These are phyloP conservation scores for Aplocera efformata DNA, from an alignment of 2,888 invertebrate genomes.

Conservation along the genomic window DNA sequence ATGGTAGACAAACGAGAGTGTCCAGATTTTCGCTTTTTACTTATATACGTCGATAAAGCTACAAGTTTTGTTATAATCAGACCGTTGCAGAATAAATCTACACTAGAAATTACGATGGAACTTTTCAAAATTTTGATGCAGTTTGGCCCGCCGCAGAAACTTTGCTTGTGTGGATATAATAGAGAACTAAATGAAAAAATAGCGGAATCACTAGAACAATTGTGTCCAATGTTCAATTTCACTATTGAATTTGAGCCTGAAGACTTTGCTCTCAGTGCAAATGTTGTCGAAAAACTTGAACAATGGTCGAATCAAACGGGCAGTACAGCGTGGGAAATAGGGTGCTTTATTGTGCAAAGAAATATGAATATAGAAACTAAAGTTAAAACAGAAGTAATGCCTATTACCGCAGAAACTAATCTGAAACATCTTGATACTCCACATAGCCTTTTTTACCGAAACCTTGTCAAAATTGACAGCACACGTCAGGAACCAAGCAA, in stretches of 20 bases:
- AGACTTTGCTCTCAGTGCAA: slow-evolving; percentile 10
- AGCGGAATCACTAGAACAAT: slow-evolving; percentile 2
- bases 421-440: no score
- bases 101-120: slow-evolving; percentile 13
- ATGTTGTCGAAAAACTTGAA: slow-evolving; percentile 8
- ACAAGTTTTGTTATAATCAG: slow-evolving; percentile 18
- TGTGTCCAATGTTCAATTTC: slow-evolving; percentile 11
- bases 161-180: slow-evolving; percentile 12
- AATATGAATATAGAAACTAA: slow-evolving; percentile 7
- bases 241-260: slow-evolving; percentile 3
- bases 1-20: slow-evolving; percentile 4
- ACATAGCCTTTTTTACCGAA: no score
- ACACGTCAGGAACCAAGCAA: no score
- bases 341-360: slow-evolving; percentile 17
- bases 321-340: slow-evolving; percentile 14
- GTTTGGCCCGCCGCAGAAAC: slow-evolving; percentile 16
- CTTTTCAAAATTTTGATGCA: slow-evolving; percentile 19
- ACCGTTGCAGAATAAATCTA: slow-evolving; percentile 13
- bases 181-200: slow-evolving; percentile 5
- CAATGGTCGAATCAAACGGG: slow-evolving; percentile 6
- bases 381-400: no score
- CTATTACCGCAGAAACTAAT: no score
- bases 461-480: no score
- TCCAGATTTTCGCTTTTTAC: slow-evolving; percentile 5
- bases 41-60: slow-evolving; percentile 18